phyloP scores from a whole-genome alignment of 2,113 vertebrate species.

The Accipiter virgatus region DNA sequence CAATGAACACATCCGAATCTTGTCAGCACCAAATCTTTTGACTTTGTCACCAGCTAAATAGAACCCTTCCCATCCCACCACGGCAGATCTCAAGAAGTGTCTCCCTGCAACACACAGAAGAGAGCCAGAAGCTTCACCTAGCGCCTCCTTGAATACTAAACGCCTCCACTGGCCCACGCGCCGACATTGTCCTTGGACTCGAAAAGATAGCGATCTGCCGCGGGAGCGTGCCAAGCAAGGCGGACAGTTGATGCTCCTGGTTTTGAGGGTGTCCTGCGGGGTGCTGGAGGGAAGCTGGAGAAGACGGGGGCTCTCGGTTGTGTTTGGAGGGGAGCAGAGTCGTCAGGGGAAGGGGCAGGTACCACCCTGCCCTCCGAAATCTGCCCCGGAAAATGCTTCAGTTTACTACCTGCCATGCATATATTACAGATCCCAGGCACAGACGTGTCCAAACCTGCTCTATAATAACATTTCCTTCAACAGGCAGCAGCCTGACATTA shows the following conservation, averaged over 20 bases:
- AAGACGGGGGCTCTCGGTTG: rapidly evolving
- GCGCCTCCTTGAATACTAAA: background rate
- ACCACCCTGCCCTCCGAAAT: background rate
- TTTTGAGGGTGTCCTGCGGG: too few relatives aligned
- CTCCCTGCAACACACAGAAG: background rate
- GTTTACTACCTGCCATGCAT: rapidly evolving
- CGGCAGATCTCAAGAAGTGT: rapidly evolving
- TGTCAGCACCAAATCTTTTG: background rate
- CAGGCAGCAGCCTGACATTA: background rate
- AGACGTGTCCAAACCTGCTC: background rate
- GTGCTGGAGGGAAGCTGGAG: background rate
- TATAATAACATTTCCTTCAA: background rate
- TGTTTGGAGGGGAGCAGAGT: background rate
- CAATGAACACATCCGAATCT: background rate
- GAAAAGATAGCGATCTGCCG: rapidly evolving
- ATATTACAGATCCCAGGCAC: background rate
- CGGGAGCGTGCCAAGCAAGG: rapidly evolving
- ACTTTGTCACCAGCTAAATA: background rate
- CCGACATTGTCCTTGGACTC: background rate
- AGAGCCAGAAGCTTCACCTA: background rate
- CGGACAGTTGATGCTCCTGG: background rate
- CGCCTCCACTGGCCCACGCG: rapidly evolving
- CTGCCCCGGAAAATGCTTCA: rapidly evolving
- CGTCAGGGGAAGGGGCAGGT: rapidly evolving
- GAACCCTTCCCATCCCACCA: background rate